Conservation (phyloP, 2,888 invertebrate genomes). For the Platerodrilus igneus region DNA sequence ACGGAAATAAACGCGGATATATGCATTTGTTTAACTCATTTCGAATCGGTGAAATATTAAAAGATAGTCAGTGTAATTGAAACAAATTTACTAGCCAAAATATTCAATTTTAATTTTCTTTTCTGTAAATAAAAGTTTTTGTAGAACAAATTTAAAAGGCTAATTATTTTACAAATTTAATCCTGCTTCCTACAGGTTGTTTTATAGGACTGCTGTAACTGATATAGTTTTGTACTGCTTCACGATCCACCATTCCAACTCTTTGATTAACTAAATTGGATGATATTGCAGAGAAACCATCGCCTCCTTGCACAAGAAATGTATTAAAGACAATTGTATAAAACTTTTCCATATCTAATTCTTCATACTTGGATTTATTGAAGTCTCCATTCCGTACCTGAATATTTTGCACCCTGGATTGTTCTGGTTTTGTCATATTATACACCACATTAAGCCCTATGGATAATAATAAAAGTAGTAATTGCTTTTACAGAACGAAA, state of each 20-base stretch:
- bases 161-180: constrained; percentile 5
- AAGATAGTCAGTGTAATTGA: no score
- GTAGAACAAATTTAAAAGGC: no score
- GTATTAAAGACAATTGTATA: constrained; percentile 61
- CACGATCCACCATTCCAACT: constrained; percentile 52
- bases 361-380: constrained; percentile 57
- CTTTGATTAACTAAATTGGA: constrained; percentile 51
- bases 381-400: constrained; percentile 61
- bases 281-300: constrained; percentile 55
- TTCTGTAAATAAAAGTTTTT: no score
- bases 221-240: constrained; percentile 53
- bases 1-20: no score
- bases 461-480: constrained; percentile 3
- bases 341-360: constrained; percentile 52
- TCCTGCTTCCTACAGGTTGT: constrained; percentile 5
- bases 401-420: constrained; percentile 56
- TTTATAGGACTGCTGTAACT: constrained; percentile 49
- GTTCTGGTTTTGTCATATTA: constrained; percentile 56
- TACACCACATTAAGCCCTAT: constrained; percentile 60
- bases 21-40: no score
- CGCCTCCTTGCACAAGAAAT: constrained; percentile 63
- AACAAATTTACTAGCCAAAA: no score
- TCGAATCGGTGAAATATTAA: no score
- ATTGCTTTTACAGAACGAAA: not conserved
- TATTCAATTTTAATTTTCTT: no score